Percentiles rank a stretch among this genome's conserved stretches.
Conservation (phyloP, 2,797 vertebrate species). For the Peromyscus nudipes region DNA sequence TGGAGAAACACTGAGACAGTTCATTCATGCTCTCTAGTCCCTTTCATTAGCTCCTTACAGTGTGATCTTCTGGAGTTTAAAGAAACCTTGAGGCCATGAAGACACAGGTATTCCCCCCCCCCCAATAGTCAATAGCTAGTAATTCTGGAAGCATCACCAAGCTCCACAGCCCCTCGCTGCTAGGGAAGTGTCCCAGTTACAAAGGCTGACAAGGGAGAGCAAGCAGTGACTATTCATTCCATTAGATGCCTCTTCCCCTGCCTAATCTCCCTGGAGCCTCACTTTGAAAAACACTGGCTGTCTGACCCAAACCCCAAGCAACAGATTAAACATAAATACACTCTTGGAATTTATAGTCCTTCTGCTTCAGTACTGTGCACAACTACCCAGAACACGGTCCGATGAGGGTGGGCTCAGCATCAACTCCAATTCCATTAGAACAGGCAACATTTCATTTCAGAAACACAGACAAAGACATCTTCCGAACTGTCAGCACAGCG, state of each 20-base stretch:
- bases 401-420: conserved; percentile 5
- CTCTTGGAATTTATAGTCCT: conserved; percentile 76
- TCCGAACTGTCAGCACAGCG: background rate
- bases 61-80: background rate
- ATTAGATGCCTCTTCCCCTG: background rate
- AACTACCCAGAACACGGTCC: conserved; percentile 22
- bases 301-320: conserved; percentile 62
- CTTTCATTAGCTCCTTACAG: background rate
- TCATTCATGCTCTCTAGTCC: background rate
- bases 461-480: conserved; percentile 59
- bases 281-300: background rate
- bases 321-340: conserved; percentile 68
- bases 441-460: conserved; percentile 50
- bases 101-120: background rate
- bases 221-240: conserved; percentile 20
- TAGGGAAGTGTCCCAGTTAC: background rate
- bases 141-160: background rate
- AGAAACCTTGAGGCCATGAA: background rate
- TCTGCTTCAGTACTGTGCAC: background rate
- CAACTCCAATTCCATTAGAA: conserved; percentile 66
- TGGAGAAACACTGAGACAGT: background rate
- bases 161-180: background rate
- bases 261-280: background rate
- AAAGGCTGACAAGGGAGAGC: background rate
- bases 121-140: background rate